These are phyloP conservation scores for Myotis lucifugus DNA, from an alignment of 2,113 vertebrate genomes.

Conservation along the genomic window DNA sequence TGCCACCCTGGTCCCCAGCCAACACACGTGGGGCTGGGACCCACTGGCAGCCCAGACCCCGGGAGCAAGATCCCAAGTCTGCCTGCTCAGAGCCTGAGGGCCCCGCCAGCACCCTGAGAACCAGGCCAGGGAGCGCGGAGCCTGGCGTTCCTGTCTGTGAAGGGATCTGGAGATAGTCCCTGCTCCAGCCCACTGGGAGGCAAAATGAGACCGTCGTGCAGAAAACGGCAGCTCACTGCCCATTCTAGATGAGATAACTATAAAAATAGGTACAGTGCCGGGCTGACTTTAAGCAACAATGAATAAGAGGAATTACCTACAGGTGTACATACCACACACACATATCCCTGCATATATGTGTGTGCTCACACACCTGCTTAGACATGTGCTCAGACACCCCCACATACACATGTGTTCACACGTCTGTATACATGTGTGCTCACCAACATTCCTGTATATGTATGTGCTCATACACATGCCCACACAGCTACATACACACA, in stretches of 20 bases:
- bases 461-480: neutral
- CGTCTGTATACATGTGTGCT: neutral
- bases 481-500: too few relatives aligned
- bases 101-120: neutral
- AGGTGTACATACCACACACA: neutral
- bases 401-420: too few relatives aligned
- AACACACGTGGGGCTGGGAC: neutral
- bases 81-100: neutral
- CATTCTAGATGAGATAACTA: neutral
- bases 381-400: neutral
- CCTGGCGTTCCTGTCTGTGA: neutral
- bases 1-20: neutral
- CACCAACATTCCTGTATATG: neutral
- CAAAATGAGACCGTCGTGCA: neutral
- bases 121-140: neutral
- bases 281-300: neutral
- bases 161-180: neutral
- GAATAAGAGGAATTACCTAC: neutral
- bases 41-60: neutral
- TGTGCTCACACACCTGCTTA: neutral
- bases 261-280: neutral
- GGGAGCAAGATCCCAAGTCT: neutral
- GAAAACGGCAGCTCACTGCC: neutral
- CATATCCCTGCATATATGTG: neutral
- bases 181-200: neutral